Base-by-base conservation (phyloP, 2,797 vertebrate species). In the Rhinella marina region DNA sequence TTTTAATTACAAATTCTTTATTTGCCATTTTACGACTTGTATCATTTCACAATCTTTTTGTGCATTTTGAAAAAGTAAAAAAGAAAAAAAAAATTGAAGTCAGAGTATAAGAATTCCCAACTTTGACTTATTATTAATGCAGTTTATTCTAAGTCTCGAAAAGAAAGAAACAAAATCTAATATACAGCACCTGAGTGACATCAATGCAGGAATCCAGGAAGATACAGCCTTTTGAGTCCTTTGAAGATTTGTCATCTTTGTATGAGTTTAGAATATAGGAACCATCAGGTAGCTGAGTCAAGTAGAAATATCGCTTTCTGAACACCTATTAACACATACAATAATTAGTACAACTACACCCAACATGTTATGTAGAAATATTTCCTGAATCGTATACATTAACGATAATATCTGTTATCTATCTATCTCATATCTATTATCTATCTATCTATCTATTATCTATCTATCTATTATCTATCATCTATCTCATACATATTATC, bases 201-300 rank as follows among this genome's bases (percentile, higher is more conserved):
- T 99, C 98, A 14, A 97, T 97, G 90, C 98, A 99, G 48, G 98
- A 98, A 7, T 99, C 98, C 93, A 99, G 92, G 92, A 98, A 99
- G 91, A 99, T 99, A 90, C 97, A 98, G 82, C 97, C 98, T 95
- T 99, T 99, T 81, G 97, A 97, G 50, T 99, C 98, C 91, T 99
- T 99, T 87, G 95, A 97, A 92, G 97, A 97, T 92, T 98, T 99
- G 92, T 99, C 98, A 90, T 99, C 98, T 94, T 99, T 99, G 92
- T 99, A 99, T 57, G 97, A 99, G 93, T 98, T 98, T 76, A 99
- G 97, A 91, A 98, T 99, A 92, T 99, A 99, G 81, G 98, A 99
- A 87, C 98, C 97, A 50, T 99, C 98, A 0, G 98, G 97, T 64
- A 99, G 97, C 91, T 99, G 98, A 68, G 98, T 98, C 92, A 99